Evolutionary conservation across 2,797 vertebrate genomes (phyloP).

Genomic region (Pangasius krempfi): DNA sequence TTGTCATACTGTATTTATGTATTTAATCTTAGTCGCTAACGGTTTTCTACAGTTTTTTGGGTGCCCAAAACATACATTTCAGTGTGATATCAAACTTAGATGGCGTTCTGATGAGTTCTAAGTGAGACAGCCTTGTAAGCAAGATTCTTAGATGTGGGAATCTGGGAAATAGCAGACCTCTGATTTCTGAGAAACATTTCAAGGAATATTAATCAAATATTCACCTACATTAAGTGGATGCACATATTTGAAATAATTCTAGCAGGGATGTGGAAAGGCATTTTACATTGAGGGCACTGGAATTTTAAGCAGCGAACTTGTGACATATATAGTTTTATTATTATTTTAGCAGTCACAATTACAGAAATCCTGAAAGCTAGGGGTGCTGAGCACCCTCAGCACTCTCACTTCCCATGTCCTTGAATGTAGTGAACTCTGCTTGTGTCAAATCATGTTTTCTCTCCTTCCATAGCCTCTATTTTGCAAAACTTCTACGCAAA

Average conservation of each 20-base stretch:
- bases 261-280: neutral
- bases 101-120: neutral
- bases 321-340: neutral
- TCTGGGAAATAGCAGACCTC: neutral
- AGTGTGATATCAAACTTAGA: neutral
- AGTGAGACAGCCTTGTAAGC: neutral
- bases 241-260: neutral
- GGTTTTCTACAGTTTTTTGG: neutral
- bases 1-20: neutral
- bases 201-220: neutral
- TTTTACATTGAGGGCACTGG: neutral
- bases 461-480: neutral
- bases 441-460: neutral
- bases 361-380: neutral
- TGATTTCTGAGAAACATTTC: neutral
- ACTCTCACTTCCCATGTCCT: neutral
- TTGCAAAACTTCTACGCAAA: neutral
- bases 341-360: neutral
- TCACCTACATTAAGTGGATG: neutral
- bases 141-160: neutral
- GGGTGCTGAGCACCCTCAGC: neutral
- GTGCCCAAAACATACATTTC: neutral
- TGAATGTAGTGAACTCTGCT: constrained; percentile 1
- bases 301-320: neutral
- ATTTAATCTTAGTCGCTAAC: neutral